Conservation (phyloP, 2,113 vertebrate genomes). For the Puma concolor region DNA sequence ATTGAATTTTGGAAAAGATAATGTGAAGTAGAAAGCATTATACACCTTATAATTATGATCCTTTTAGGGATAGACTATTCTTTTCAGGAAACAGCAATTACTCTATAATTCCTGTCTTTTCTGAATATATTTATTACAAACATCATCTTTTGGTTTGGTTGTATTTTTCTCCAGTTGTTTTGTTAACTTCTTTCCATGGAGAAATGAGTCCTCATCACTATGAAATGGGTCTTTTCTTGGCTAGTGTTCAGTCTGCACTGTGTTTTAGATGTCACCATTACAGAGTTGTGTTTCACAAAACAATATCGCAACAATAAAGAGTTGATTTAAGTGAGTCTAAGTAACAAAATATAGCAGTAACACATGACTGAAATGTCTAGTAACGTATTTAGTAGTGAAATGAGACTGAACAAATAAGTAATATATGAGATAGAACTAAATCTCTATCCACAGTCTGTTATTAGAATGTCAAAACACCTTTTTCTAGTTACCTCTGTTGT, state of each 20-base stretch:
- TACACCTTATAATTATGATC: not conserved
- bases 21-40: not conserved
- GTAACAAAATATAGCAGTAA: conserved; percentile 38
- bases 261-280: not conserved
- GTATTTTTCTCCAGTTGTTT: not conserved
- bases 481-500: conserved; percentile 34
- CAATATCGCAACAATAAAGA: not conserved
- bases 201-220: not conserved
- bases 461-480: not conserved
- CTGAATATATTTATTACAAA: not conserved
- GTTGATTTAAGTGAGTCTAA: conserved; percentile 47
- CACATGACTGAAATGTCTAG: not conserved
- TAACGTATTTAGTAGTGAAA: not conserved
- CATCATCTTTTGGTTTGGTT: not conserved
- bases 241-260: not conserved
- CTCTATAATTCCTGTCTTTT: not conserved
- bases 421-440: conserved; percentile 8
- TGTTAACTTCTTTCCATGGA: not conserved
- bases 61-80: not conserved
- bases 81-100: not conserved
- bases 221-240: not conserved
- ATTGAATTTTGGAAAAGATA: not conserved
- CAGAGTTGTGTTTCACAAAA: not conserved
- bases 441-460: not conserved
- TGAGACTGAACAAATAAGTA: not conserved